These are phyloP conservation scores for Maccullochella peelii DNA, from an alignment of 2,113 vertebrate genomes.

Conservation along the genomic window DNA sequence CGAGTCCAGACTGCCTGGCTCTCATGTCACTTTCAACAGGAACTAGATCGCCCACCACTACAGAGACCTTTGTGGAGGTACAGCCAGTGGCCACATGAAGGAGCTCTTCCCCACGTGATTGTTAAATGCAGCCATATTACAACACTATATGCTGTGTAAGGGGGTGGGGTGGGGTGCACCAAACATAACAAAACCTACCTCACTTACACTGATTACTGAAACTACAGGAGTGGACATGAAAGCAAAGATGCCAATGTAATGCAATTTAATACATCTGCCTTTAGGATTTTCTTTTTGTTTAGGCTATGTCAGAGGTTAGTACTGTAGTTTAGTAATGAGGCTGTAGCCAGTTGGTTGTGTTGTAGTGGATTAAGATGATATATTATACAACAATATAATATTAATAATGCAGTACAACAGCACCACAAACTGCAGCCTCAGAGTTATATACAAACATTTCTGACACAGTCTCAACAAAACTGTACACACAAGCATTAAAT, in stretches of 20 bases:
- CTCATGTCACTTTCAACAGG: conserved; percentile 42
- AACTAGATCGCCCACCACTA: conserved; percentile 39
- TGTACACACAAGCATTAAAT: not conserved
- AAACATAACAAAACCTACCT: not conserved
- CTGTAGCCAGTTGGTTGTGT: not conserved
- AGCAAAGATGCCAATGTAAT: not conserved
- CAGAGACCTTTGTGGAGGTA: not conserved
- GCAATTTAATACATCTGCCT: not conserved
- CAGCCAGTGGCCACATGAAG: conserved; percentile 57
- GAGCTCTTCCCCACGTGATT: conserved; percentile 46
- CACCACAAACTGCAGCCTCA: not conserved
- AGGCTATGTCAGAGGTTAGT: not conserved
- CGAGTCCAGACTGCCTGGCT: not conserved
- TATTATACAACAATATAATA: not conserved
- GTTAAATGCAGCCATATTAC: not conserved
- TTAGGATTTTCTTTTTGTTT: not conserved
- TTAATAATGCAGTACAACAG: not conserved
- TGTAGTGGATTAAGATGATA: not conserved
- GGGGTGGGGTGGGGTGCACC: no score
- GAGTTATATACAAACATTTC: not conserved
- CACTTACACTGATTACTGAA: not conserved
- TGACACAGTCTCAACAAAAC: not conserved
- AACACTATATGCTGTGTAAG: conserved; percentile 1
- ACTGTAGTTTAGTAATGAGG: not conserved
- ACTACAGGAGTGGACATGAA: not conserved